Evolutionary conservation across 2,113 vertebrate genomes (phyloP).

Genomic region (Bothrops jararaca): DNA sequence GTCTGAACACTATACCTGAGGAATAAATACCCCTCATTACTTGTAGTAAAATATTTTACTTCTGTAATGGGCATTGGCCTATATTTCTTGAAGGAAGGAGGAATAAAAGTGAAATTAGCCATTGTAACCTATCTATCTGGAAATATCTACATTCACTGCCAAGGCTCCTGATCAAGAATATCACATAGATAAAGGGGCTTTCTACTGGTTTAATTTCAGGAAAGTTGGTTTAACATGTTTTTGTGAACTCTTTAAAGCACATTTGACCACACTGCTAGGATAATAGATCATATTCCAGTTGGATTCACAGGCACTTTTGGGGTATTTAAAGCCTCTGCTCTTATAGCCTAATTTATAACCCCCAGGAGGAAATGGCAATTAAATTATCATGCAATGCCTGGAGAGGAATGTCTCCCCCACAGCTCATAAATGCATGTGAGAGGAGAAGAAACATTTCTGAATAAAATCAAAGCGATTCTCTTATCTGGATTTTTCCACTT

Average conservation of each 20-base stretch:
- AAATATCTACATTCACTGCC: background rate
- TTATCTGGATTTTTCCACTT: constrained; percentile 59
- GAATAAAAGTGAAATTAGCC: background rate
- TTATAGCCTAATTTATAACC: constrained; percentile 56
- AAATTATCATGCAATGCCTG: constrained; percentile 43
- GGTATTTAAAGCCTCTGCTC: constrained; percentile 36
- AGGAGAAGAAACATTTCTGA: constrained; percentile 53
- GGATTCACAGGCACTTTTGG: constrained; percentile 23
- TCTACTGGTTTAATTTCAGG: constrained; percentile 22
- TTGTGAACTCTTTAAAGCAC: background rate
- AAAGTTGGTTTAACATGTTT: constrained; percentile 12
- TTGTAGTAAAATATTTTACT: background rate
- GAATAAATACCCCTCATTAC: background rate
- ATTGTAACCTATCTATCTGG: background rate
- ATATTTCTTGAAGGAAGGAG: background rate
- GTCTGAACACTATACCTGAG: background rate
- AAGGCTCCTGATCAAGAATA: background rate
- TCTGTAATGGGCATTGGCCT: background rate
- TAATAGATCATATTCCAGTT: constrained; percentile 50
- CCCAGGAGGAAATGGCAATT: constrained; percentile 46
- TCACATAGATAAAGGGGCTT: background rate
- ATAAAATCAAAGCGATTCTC: constrained; percentile 50
- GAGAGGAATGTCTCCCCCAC: constrained; percentile 58
- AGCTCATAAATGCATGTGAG: constrained; percentile 58
- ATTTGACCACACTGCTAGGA: constrained; percentile 9